phyloP scores from a whole-genome alignment of 1,140 invertebrate species.

The Amyelois transitella region DNA sequence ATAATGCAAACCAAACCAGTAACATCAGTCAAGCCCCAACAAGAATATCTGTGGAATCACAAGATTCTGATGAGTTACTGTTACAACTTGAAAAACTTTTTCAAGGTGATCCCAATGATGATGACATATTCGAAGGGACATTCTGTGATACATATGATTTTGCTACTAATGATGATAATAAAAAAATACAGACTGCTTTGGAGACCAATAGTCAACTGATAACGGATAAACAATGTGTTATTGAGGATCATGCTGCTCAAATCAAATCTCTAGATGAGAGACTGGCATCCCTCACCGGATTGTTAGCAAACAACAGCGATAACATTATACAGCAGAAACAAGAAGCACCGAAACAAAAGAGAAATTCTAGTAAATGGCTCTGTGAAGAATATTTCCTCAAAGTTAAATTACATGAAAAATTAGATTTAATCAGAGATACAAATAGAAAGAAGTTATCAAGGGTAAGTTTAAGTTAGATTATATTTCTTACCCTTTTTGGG shows the following conservation, averaged over 20 bases:
- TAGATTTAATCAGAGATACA: slow-evolving; percentile 59
- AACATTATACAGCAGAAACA: slow-evolving; percentile 15
- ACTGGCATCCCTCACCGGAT: slow-evolving; percentile 37
- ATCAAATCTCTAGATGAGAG: slow-evolving; percentile 52
- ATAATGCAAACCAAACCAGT: not conserved
- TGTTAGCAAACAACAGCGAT: slow-evolving; percentile 35
- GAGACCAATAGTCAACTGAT: not conserved
- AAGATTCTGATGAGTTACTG: slow-evolving; percentile 50
- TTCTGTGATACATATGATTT: slow-evolving; percentile 30
- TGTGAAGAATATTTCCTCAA: slow-evolving; percentile 70
- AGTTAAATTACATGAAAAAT: slow-evolving; percentile 46
- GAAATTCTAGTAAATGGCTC: slow-evolving; percentile 48
- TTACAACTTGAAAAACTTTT: slow-evolving; percentile 57
- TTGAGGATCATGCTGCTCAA: slow-evolving; percentile 33
- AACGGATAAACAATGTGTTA: slow-evolving; percentile 15
- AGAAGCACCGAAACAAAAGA: slow-evolving; percentile 26
- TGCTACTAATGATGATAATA: slow-evolving; percentile 19
- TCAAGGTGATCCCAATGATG: slow-evolving; percentile 50
- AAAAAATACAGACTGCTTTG: slow-evolving; percentile 11
- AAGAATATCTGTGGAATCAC: slow-evolving; percentile 21
- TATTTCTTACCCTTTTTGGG: not conserved
- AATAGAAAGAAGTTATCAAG: slow-evolving; percentile 49
- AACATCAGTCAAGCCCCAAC: not conserved
- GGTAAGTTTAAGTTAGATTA: slow-evolving; percentile 25
- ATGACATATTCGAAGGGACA: slow-evolving; percentile 59